Evolutionary conservation across 2,113 vertebrate genomes (phyloP).

Genomic region (Meleagris gallopavo): DNA sequence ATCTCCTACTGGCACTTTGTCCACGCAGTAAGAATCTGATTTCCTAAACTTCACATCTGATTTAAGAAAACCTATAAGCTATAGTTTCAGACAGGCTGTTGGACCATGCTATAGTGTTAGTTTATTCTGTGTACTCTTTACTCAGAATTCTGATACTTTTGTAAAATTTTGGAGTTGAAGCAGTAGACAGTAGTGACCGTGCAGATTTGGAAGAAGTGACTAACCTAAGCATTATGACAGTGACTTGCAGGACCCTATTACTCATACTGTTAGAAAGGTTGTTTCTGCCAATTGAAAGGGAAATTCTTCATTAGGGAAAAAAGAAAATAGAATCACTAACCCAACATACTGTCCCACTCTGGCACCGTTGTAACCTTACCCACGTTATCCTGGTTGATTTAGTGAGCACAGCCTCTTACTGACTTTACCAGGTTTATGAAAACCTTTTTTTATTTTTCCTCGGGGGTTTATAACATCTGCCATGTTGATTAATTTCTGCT

Average conservation of each 20-base stretch:
- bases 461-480: not conserved
- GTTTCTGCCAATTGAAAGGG: not conserved
- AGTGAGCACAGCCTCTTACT: not conserved
- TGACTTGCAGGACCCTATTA: not conserved
- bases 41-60: not conserved
- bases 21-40: not conserved
- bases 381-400: not conserved
- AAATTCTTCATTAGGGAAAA: not conserved
- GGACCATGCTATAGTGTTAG: not conserved
- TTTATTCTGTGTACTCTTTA: not conserved
- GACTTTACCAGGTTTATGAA: not conserved
- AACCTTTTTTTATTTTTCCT: not conserved
- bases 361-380: not conserved
- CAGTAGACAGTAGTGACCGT: not conserved
- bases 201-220: not conserved
- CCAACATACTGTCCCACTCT: not conserved
- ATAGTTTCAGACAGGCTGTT: not conserved
- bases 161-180: not conserved
- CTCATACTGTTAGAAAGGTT: not conserved
- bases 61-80: not conserved
- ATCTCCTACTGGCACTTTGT: not conserved
- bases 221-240: not conserved
- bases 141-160: not conserved
- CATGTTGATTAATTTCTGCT: not conserved
- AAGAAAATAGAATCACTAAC: not conserved